A percentile compares a stretch with the other conserved stretches of the same genome.
These are phyloP conservation scores for Notarius quadriscutis DNA, from an alignment of 2,113 vertebrate species.

Conservation along the genomic window DNA sequence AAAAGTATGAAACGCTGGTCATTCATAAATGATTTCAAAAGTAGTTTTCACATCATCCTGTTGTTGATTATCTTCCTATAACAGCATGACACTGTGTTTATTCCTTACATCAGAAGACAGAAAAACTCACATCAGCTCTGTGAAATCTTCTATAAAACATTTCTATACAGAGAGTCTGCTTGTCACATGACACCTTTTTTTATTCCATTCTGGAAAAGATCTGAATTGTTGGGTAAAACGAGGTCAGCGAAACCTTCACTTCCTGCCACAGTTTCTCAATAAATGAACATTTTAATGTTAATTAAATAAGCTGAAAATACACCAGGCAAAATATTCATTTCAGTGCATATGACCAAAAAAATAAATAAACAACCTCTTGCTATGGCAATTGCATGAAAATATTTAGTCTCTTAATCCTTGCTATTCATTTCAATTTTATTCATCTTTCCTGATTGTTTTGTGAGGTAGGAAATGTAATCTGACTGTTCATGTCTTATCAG, in stretches of 20 bases:
- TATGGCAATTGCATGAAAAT: not conserved
- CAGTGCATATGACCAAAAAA: not conserved
- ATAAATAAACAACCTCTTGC: not conserved
- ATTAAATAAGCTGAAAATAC: not conserved
- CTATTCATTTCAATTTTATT: not conserved
- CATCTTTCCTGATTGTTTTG: not conserved
- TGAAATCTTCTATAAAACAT: not conserved
- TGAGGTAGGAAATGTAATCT: not conserved
- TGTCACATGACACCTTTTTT: not conserved
- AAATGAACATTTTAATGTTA: not conserved
- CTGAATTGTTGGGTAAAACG: not conserved
- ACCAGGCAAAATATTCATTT: not conserved
- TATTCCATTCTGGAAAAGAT: not conserved
- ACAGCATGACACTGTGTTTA: not conserved
- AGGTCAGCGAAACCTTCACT: not conserved
- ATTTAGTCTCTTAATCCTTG: not conserved
- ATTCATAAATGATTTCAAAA: not conserved
- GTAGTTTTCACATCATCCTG: not conserved
- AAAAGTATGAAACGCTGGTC: not conserved
- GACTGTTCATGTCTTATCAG: not conserved
- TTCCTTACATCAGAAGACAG: not conserved
- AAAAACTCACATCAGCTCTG: not conserved
- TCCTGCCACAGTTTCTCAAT: not conserved
- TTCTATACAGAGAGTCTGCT: not conserved
- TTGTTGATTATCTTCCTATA: not conserved